Percentiles rank a stretch among this genome's conserved stretches.
These are phyloP conservation scores for Pedetes capensis DNA, from an alignment of 2,113 vertebrate species.

Conservation along the genomic window DNA sequence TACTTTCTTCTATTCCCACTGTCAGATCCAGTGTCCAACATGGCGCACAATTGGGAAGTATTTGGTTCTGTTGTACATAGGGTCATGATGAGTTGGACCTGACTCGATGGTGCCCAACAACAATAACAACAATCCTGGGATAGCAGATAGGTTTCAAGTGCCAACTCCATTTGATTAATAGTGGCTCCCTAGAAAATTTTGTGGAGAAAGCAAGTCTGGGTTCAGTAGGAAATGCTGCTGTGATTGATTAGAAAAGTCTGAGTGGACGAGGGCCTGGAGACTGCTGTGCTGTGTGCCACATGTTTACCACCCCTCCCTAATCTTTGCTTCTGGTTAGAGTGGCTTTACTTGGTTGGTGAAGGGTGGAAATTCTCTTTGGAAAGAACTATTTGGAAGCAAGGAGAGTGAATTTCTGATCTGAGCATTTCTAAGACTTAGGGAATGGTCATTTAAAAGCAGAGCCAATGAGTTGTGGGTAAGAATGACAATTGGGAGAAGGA, in stretches of 20 bases:
- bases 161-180: background rate
- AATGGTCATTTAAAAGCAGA: background rate
- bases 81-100: no score
- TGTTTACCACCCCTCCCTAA: background rate
- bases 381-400: background rate
- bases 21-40: no score
- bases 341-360: background rate
- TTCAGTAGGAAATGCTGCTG: background rate
- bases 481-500: background rate
- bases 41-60: no score
- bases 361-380: background rate
- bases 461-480: background rate
- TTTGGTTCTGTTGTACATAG: no score
- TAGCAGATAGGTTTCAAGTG: background rate
- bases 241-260: background rate
- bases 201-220: background rate
- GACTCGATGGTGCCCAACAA: no score
- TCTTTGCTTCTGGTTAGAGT: background rate
- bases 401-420: background rate
- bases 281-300: background rate
- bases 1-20: background rate
- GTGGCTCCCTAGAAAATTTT: background rate
- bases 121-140: background rate
- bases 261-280: background rate
- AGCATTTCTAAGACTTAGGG: background rate